These are phyloP conservation scores for Terrapene triunguis DNA, from an alignment of 2,113 vertebrate species.

Conservation along the genomic window DNA sequence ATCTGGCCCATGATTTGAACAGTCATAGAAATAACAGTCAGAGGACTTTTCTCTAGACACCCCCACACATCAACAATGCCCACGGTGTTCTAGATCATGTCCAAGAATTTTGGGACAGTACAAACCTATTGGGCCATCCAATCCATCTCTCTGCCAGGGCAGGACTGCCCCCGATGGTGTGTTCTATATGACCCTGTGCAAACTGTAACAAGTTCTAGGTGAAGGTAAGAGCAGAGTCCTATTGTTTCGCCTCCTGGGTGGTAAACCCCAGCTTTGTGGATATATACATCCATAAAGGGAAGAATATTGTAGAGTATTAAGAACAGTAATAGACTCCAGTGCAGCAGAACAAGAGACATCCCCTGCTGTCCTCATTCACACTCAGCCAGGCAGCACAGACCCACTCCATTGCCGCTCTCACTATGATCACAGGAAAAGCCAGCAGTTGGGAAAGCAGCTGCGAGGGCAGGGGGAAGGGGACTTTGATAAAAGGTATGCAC, in stretches of 20 bases:
- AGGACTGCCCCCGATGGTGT: not conserved
- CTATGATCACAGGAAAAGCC: not conserved
- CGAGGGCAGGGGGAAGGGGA: not conserved
- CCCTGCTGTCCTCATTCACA: not conserved
- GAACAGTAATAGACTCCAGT: too few species aligned
- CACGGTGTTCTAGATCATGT: not conserved
- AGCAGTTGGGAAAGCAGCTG: not conserved
- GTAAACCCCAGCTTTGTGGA: slow-evolving; percentile 19
- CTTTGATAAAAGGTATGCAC: not conserved
- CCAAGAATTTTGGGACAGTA: not conserved
- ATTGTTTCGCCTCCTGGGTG: not conserved
- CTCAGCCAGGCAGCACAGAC: not conserved
- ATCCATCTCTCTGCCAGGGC: not conserved
- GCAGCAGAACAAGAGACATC: not conserved
- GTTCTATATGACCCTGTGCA: not conserved
- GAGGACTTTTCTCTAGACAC: not conserved
- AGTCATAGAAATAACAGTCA: not conserved
- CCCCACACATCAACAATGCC: not conserved
- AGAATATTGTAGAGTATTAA: not conserved
- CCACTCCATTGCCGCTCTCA: too few species aligned
- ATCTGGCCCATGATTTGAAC: not conserved
- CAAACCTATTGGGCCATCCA: not conserved
- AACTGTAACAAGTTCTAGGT: slow-evolving; percentile 11
- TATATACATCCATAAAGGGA: not conserved
- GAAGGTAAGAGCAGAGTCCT: not conserved